Evolutionary conservation across 1,140 invertebrate genomes (phyloP).

Genomic region (Drosophila arizonae): DNA sequence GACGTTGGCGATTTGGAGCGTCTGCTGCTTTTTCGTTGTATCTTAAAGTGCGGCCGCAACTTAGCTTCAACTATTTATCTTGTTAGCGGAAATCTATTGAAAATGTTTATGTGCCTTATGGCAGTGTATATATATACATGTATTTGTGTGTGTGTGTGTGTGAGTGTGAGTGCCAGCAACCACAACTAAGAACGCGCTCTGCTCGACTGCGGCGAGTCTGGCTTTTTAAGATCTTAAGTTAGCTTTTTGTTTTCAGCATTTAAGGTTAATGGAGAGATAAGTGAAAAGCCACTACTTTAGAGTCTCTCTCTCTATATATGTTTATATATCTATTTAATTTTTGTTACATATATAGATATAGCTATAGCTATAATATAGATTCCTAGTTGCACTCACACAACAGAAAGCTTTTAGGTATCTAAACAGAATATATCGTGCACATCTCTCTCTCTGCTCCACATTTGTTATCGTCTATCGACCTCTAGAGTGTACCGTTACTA

Average conservation of each 20-base stretch:
- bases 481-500: background rate
- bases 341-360: too few relatives aligned
- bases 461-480: background rate
- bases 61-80: conserved; percentile 75
- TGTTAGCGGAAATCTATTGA: conserved; percentile 79
- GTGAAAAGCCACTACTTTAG: background rate
- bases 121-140: conserved; percentile 9
- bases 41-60: conserved; percentile 58
- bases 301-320: too few relatives aligned
- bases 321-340: too few relatives aligned
- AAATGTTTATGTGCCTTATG: conserved; percentile 71
- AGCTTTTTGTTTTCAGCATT: background rate
- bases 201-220: conserved; percentile 8
- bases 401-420: too few relatives aligned
- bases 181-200: conserved; percentile 23
- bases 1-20: conserved; percentile 47
- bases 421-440: background rate
- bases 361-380: too few relatives aligned
- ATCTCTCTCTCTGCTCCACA: background rate
- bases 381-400: too few relatives aligned
- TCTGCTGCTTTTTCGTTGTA: conserved; percentile 62
- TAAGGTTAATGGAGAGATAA: too few relatives aligned
- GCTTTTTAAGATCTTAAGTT: background rate
- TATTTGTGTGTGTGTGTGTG: conserved; percentile 16
- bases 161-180: conserved; percentile 17